These are phyloP conservation scores for Tachina fera DNA, from an alignment of 2,888 invertebrate species.

Conservation along the genomic window DNA sequence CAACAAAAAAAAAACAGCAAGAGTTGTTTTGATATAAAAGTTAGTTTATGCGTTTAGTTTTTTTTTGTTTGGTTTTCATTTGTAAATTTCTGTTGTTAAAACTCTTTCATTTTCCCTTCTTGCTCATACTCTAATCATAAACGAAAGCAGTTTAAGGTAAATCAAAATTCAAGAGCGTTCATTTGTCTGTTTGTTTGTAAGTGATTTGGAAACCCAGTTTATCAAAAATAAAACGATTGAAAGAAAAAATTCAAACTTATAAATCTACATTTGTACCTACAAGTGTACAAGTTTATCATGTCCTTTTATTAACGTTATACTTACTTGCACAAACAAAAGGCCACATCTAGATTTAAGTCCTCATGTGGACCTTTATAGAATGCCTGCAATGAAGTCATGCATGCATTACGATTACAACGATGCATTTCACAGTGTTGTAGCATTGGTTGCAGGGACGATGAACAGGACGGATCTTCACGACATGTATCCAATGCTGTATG, in stretches of 20 bases:
- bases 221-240: background rate
- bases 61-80: conserved; percentile 14
- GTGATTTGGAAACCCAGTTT: conserved; percentile 7
- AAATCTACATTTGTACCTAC: background rate
- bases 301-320: conserved; percentile 79
- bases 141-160: conserved; percentile 57
- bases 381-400: conserved; percentile 93
- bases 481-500: conserved; percentile 92
- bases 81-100: conserved; percentile 17
- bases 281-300: background rate
- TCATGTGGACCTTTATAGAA: conserved; percentile 92
- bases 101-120: background rate
- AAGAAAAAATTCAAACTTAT: background rate
- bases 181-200: conserved; percentile 1
- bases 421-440: conserved; percentile 91
- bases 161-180: conserved; percentile 49
- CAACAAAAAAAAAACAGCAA: conserved; percentile 20
- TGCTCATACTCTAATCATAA: background rate
- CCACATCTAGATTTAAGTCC: conserved; percentile 93
- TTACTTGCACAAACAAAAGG: conserved; percentile 97
- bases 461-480: conserved; percentile 92
- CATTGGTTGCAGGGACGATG: conserved; percentile 91
- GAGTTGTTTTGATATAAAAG: conserved; percentile 43
- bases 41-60: conserved; percentile 34
- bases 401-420: conserved; percentile 92